Percentiles rank a stretch among this genome's conserved stretches.
phyloP scores from a whole-genome alignment of 2,888 invertebrate species.

The Panopea generosa region DNA sequence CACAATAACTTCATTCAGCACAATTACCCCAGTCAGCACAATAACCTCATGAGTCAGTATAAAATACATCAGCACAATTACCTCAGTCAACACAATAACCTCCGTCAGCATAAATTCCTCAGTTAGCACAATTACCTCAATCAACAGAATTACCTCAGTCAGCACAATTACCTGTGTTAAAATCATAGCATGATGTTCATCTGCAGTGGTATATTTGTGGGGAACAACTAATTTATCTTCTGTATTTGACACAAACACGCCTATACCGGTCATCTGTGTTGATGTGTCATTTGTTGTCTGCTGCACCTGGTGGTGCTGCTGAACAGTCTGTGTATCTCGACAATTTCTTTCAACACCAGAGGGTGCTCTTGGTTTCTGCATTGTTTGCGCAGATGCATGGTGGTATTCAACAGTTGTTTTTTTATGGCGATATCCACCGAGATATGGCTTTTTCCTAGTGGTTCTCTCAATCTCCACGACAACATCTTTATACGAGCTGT shows the following conservation, averaged over 20 bases:
- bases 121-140: no score
- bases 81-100: no score
- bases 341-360: conserved; percentile 78
- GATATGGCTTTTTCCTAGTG: conserved; percentile 89
- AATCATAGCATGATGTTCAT: conserved; percentile 78
- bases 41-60: no score
- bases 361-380: conserved; percentile 82
- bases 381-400: conserved; percentile 94
- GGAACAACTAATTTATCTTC: conserved; percentile 83
- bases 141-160: no score
- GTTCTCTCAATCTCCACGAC: conserved; percentile 84
- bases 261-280: conserved; percentile 85
- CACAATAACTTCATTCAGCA: no score
- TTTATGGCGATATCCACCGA: conserved; percentile 92
- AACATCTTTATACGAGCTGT: conserved; percentile 79
- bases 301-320: conserved; percentile 78
- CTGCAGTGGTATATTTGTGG: conserved; percentile 84
- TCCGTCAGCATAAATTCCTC: no score
- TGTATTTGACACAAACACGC: conserved; percentile 83
- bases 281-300: conserved; percentile 84
- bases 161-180: conserved; percentile 78
- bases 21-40: no score
- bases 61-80: no score
- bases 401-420: conserved; percentile 90
- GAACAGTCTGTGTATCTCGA: conserved; percentile 85